Percentiles rank a stretch among this genome's conserved stretches.
Evolutionary conservation across 2,797 vertebrate species (phyloP).

Genomic region (Lagorchestes hirsutus): DNA sequence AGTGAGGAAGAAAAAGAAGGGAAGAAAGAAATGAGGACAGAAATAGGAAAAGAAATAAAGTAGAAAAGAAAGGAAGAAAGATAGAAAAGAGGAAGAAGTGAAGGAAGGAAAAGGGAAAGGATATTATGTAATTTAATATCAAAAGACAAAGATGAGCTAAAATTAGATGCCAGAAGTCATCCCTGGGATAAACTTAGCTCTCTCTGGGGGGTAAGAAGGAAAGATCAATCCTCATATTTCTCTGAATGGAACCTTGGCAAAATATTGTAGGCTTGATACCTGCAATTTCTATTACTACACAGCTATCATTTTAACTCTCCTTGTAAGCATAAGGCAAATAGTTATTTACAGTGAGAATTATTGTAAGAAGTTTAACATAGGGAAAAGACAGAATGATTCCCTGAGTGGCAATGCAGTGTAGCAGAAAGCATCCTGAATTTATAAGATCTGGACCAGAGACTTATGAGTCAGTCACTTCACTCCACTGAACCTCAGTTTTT

Average conservation of each 20-base stretch:
- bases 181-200: background rate
- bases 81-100: background rate
- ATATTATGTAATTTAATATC: conserved; percentile 4
- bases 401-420: background rate
- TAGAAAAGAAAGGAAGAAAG: background rate
- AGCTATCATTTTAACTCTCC: background rate
- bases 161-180: conserved; percentile 13
- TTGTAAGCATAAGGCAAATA: background rate
- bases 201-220: background rate
- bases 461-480: background rate
- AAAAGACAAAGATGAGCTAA: conserved; percentile 30
- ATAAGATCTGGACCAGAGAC: background rate
- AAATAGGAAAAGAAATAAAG: background rate
- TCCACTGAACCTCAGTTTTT: background rate
- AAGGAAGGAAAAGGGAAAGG: background rate
- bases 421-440: background rate
- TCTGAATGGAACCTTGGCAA: background rate
- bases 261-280: background rate
- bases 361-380: background rate
- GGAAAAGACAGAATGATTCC: background rate
- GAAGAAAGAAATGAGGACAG: background rate
- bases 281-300: conserved; percentile 1
- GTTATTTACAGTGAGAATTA: background rate
- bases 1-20: background rate
- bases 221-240: background rate